Conservation (phyloP, 2,797 vertebrate species). For the Phalanger gymnotis region DNA sequence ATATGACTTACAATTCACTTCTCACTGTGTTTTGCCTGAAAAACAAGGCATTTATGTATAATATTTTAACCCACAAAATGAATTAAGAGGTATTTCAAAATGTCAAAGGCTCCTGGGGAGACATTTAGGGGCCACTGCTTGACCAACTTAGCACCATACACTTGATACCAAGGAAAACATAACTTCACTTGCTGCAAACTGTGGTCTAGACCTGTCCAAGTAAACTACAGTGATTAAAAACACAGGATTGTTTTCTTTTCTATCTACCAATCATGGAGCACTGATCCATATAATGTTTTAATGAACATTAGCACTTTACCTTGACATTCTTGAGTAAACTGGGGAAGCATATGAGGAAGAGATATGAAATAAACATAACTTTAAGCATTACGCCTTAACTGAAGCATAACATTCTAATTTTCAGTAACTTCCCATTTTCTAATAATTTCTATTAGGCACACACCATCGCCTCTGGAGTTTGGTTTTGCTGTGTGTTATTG, state of each 20-base stretch:
- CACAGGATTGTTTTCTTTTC: constrained; percentile 68
- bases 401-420: constrained; percentile 77
- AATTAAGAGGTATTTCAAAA: neutral
- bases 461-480: constrained; percentile 49
- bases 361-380: constrained; percentile 74
- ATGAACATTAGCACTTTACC: constrained; percentile 77
- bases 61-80: neutral
- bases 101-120: neutral
- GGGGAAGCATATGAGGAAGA: constrained; percentile 69
- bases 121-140: neutral
- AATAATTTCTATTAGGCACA: constrained; percentile 64
- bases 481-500: constrained; percentile 30
- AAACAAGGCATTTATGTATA: neutral
- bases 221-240: constrained; percentile 32
- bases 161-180: neutral
- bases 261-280: constrained; percentile 62
- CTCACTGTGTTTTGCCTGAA: neutral
- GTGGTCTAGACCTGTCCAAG: neutral
- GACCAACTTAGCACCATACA: neutral
- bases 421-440: constrained; percentile 63
- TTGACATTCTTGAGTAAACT: constrained; percentile 74
- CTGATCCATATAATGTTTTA: constrained; percentile 76
- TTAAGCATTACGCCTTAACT: constrained; percentile 68
- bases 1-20: neutral
- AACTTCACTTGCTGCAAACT: neutral